A percentile compares a stretch with the other conserved stretches of the same genome.
Conservation (phyloP, 2,113 vertebrate species). For the Nipponia nippon region DNA sequence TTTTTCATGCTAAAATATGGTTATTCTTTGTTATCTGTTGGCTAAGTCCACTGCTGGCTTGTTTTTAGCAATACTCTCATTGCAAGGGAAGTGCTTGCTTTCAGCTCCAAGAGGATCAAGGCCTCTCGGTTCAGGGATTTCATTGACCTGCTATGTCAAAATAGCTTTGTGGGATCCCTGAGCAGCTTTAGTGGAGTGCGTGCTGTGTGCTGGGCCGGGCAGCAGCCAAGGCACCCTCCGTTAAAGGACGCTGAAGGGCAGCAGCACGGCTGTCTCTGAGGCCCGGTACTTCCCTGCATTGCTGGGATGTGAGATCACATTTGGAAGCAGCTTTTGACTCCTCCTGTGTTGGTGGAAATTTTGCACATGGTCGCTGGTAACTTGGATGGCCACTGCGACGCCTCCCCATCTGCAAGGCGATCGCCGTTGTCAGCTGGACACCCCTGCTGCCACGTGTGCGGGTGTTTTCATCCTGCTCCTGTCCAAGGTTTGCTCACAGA, state of each 20-base stretch:
- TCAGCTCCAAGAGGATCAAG: background rate
- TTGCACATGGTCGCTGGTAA: background rate
- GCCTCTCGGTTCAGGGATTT: background rate
- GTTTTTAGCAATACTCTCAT: background rate
- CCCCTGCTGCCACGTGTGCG: accelerated
- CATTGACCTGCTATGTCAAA: too few species aligned
- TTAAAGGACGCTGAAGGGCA: background rate
- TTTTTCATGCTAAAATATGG: background rate
- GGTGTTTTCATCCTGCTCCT: background rate
- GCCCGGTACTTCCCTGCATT: background rate
- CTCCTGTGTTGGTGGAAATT: background rate
- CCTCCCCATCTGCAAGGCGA: background rate
- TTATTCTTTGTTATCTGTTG: too few species aligned
- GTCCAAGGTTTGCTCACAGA: background rate
- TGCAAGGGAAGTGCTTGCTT: background rate
- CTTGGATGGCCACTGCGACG: background rate
- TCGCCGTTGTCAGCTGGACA: background rate
- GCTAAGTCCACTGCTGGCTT: background rate
- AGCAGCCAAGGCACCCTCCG: background rate
- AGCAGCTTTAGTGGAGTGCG: accelerated
- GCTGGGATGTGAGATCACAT: background rate
- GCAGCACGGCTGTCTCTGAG: background rate
- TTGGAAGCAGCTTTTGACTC: background rate
- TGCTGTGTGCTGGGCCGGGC: background rate
- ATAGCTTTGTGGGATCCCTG: background rate